These are phyloP conservation scores for Xiphophorus couchianus DNA, from an alignment of 2,113 vertebrate species.

Conservation along the genomic window DNA sequence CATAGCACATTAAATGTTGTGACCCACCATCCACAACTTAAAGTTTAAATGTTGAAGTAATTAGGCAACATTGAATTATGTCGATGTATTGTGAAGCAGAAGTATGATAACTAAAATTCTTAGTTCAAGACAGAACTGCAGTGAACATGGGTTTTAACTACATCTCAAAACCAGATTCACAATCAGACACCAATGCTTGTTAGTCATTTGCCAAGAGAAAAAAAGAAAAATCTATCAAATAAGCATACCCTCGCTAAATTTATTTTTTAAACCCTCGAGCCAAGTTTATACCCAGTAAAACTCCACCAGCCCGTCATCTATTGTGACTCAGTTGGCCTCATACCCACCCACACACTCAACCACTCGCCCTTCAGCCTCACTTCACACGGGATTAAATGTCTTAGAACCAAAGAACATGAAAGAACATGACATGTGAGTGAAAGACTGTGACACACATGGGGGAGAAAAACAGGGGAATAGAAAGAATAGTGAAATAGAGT, in stretches of 20 bases:
- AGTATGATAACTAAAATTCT: neutral
- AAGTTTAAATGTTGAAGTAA: neutral
- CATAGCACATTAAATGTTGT: neutral
- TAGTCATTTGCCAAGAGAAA: neutral
- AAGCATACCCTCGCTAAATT: slow-evolving; percentile 18
- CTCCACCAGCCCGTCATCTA: slow-evolving; percentile 13
- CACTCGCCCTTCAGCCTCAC: slow-evolving; percentile 11
- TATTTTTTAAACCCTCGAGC: slow-evolving; percentile 9
- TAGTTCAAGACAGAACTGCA: neutral
- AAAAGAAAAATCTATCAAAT: neutral
- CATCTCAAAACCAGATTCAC: neutral
- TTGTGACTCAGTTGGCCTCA: slow-evolving; percentile 17
- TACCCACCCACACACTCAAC: slow-evolving; percentile 12
- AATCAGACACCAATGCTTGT: neutral
- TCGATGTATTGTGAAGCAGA: neutral
- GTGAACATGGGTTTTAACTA: neutral
- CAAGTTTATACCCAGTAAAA: slow-evolving; percentile 21
- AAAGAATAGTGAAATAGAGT: slow-evolving; percentile 38
- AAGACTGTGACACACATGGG: slow-evolving; percentile 30
- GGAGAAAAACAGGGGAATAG: slow-evolving; percentile 20
- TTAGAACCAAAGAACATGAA: slow-evolving; percentile 49
- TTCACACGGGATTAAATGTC: slow-evolving; percentile 41
- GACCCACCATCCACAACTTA: neutral
- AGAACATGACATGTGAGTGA: slow-evolving; percentile 40
- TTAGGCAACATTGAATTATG: neutral